These are phyloP conservation scores for Gymnodraco acuticeps DNA, from an alignment of 2,797 vertebrate species.

Conservation along the genomic window DNA sequence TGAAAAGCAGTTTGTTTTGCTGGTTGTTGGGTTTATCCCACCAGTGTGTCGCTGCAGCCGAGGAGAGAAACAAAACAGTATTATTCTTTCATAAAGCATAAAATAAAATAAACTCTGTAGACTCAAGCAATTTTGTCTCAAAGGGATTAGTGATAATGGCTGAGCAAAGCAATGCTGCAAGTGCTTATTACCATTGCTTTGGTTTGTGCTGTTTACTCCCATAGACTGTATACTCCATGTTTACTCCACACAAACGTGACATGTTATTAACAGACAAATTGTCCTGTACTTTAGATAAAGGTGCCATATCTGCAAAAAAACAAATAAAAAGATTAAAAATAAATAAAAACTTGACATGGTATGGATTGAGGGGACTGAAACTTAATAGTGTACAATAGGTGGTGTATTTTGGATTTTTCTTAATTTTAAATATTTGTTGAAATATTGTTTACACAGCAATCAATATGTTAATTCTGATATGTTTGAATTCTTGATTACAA, in stretches of 20 bases:
- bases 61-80: slow-evolving; percentile 60
- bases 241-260: slow-evolving; percentile 33
- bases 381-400: not conserved
- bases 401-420: too few relatives aligned
- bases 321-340: too few relatives aligned
- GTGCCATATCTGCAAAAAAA: too few relatives aligned
- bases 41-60: slow-evolving; percentile 37
- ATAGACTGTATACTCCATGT: not conserved
- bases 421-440: too few relatives aligned
- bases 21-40: slow-evolving; percentile 35
- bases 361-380: slow-evolving; percentile 30
- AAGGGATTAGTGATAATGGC: slow-evolving; percentile 33
- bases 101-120: slow-evolving; percentile 54
- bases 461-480: too few relatives aligned
- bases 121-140: slow-evolving; percentile 32
- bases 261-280: not conserved
- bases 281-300: too few relatives aligned
- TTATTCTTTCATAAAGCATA: slow-evolving; percentile 57
- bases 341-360: not conserved
- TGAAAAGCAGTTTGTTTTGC: slow-evolving; percentile 33
- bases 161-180: slow-evolving; percentile 32
- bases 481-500: too few relatives aligned
- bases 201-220: slow-evolving; percentile 29
- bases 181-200: slow-evolving; percentile 40
- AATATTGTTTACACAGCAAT: too few relatives aligned